Evolutionary conservation across 2,113 vertebrate species (phyloP), one percentile per base, ranked within the genome.

Genomic region (Enhydra lutris): DNA sequence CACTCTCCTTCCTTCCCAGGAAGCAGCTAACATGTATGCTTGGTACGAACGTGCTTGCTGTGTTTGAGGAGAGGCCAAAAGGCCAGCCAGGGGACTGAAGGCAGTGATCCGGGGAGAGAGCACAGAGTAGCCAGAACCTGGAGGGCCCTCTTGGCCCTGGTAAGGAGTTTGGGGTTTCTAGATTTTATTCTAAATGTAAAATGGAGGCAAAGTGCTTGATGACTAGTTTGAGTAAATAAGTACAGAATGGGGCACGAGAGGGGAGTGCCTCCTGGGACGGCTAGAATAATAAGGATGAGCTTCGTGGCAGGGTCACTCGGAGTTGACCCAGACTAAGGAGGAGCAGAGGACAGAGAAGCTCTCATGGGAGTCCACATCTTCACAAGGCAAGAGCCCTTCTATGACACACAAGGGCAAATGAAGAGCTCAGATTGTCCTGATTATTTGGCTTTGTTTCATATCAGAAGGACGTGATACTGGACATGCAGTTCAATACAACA

Each of bases 171-270:
- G 18, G 7, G 2, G 39, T 34, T 67, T 83, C 55, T 52, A 6
- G 79, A 73, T 86, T 92, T 69, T 86, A 85, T 81, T 86, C 47
- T 81, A 67, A 88, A 67, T 65, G 15, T 90, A 81, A 86, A 61
- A 78, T 6, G 24, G 39, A 61, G 39, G 57, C 2, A 0, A 82
- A 39, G 52, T 45, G 20, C n/a, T 82, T 34, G 6, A 4, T 36
- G 50, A 23, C n/a, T 81, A 36, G 3, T 61, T 63, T 81, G 55
- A 61, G 52, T 67, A 57, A 82, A 24, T n/a, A 73, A 73, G 39
- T 34, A 86, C 34, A 76, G 42, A 80, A 47, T 83, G 2, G 13
- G 39, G 13, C 12, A 74, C 14, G 31, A 39, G 57, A 63, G 52
- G 1, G 59, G 1, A 18, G 5, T 45, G 3, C 29, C 65, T 91